phyloP scores from a whole-genome alignment of 2,888 invertebrate genomes.

The Tiliacea aurago region DNA sequence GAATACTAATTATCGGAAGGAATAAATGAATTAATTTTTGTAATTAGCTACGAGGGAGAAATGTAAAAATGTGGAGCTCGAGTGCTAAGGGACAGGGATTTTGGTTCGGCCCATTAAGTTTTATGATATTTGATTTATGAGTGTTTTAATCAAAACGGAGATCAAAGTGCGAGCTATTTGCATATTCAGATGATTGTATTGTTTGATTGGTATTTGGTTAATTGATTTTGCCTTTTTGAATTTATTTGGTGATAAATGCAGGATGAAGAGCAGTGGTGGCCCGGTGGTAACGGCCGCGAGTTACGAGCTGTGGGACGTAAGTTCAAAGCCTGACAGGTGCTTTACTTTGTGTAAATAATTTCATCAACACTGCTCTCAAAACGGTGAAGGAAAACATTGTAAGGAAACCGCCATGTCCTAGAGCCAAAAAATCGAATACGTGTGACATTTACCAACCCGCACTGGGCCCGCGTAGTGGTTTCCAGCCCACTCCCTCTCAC shows the following conservation, averaged over 20 bases:
- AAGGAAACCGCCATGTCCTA: no score
- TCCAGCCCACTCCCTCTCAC: no score
- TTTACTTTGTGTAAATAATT: no score
- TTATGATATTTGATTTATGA: conserved; percentile 67
- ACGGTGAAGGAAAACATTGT: no score
- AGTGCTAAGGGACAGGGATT: conserved; percentile 59
- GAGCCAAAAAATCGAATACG: no score
- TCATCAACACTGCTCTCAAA: no score
- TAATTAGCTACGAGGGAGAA: conserved; percentile 72
- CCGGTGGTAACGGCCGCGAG: no score
- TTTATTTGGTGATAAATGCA: background rate
- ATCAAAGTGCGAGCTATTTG: conserved; percentile 49
- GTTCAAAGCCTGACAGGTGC: no score
- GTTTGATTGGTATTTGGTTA: conserved; percentile 9
- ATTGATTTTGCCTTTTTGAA: conserved; percentile 18
- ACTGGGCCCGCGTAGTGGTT: no score
- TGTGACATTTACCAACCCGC: no score
- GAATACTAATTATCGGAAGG: conserved; percentile 85
- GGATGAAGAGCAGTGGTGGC: no score
- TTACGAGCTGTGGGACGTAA: no score
- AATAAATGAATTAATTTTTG: conserved; percentile 81
- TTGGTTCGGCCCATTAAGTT: conserved; percentile 60
- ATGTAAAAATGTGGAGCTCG: conserved; percentile 54
- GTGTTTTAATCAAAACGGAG: conserved; percentile 58
- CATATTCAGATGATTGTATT: conserved; percentile 58